phyloP scores from a whole-genome alignment of 2,797 vertebrate genomes.

The Dermochelys coriacea region DNA sequence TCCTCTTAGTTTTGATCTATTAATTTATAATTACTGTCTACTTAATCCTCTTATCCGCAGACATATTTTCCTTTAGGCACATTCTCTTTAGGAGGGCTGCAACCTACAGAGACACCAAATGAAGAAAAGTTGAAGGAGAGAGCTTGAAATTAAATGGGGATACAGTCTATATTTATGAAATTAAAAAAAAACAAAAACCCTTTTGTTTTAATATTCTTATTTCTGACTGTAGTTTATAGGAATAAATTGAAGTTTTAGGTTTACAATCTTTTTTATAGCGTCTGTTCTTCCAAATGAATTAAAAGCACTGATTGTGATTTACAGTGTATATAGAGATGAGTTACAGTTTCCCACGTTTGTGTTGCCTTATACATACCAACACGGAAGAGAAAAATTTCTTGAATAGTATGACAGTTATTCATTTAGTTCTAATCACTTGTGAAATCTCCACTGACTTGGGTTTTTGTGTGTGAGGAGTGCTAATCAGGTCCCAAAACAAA shows the following conservation, averaged over 20 bases:
- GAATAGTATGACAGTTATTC: neutral
- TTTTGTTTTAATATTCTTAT: neutral
- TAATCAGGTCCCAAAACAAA: fast-evolving
- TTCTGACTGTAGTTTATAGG: neutral
- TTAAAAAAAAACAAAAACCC: conserved; percentile 33
- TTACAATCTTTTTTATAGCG: fast-evolving
- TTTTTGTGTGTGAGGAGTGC: neutral
- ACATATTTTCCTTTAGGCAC: conserved; percentile 7
- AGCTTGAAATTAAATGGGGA: conserved; percentile 10
- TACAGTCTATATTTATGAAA: neutral
- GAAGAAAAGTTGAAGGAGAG: conserved; percentile 1
- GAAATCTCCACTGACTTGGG: neutral
- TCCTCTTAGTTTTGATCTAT: too few relatives aligned
- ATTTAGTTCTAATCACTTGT: neutral
- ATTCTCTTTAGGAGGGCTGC: conserved; percentile 6
- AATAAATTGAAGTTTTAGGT: neutral
- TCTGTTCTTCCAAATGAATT: neutral
- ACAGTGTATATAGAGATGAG: fast-evolving
- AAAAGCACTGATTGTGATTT: neutral
- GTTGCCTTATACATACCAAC: neutral
- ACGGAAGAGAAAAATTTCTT: too few relatives aligned
- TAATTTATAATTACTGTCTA: too few relatives aligned
- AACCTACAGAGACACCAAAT: conserved; percentile 30
- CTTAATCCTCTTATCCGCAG: neutral
- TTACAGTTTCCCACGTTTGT: neutral